Conservation (phyloP, 2,888 invertebrate species). For the Dione vanillae region DNA sequence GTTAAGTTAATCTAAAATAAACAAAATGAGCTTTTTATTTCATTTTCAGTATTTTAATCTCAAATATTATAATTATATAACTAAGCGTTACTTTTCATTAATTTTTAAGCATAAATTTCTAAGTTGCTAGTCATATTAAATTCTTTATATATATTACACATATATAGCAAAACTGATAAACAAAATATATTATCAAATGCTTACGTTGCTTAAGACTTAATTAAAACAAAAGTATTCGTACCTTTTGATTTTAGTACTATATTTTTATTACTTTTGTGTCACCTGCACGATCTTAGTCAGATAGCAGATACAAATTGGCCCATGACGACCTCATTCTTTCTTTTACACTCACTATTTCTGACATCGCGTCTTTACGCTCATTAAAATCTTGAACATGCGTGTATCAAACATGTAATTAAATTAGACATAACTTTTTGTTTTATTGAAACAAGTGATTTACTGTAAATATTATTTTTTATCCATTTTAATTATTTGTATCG, state of each 20-base stretch:
- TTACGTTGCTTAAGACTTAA: too few relatives aligned
- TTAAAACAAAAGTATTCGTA: too few relatives aligned
- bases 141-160: too few relatives aligned
- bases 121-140: too few relatives aligned
- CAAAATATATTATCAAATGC: too few relatives aligned
- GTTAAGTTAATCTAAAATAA: background rate
- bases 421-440: background rate
- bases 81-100: too few relatives aligned
- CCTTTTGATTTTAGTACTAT: background rate
- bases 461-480: background rate
- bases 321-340: constrained; percentile 49
- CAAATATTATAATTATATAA: too few relatives aligned
- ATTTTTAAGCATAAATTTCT: too few relatives aligned
- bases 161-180: too few relatives aligned
- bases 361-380: constrained; percentile 39
- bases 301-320: constrained; percentile 34
- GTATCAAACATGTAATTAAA: constrained; percentile 36
- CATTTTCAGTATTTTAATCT: background rate
- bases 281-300: background rate
- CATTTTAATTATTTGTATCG: too few relatives aligned
- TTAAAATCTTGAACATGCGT: constrained; percentile 34
- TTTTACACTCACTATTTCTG: constrained; percentile 48
- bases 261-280: background rate
- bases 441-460: too few relatives aligned
- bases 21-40: background rate